Conservation (phyloP, 2,113 vertebrate species). For the Cryptomyrus ogoouensis region DNA sequence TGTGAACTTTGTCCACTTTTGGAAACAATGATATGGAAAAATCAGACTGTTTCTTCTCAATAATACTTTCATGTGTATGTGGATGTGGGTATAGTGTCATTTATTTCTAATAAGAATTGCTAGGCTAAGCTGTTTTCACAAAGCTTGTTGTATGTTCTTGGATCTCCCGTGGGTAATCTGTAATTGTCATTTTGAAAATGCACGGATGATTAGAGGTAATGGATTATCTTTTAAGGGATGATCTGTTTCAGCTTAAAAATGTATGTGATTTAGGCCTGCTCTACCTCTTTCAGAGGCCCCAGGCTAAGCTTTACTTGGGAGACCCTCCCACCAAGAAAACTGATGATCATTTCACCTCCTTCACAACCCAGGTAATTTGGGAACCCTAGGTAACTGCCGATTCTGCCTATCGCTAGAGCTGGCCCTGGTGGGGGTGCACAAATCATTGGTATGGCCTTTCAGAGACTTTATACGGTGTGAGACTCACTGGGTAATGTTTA, state of each 20-base stretch:
- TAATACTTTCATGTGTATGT: neutral
- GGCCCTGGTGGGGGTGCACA: neutral
- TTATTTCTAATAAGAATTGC: neutral
- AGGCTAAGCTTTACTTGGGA: neutral
- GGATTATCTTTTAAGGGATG: neutral
- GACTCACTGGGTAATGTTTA: neutral
- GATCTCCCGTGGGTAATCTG: neutral
- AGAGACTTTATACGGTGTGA: neutral
- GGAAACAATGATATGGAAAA: conserved; percentile 1
- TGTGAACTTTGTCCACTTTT: conserved; percentile 11
- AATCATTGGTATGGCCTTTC: neutral
- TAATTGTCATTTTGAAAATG: neutral
- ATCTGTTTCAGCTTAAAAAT: neutral
- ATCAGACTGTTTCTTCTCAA: neutral
- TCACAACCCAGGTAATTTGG: neutral
- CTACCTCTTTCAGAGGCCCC: neutral
- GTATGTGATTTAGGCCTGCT: neutral
- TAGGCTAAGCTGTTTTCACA: neutral
- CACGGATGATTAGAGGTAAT: neutral
- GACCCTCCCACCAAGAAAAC: neutral
- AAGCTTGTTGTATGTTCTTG: neutral
- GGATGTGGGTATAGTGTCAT: neutral
- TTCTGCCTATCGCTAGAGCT: neutral
- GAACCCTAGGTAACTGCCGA: neutral
- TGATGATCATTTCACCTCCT: neutral